Base-by-base conservation (phyloP, 2,888 invertebrate species). In the Plagodis dolabraria region DNA sequence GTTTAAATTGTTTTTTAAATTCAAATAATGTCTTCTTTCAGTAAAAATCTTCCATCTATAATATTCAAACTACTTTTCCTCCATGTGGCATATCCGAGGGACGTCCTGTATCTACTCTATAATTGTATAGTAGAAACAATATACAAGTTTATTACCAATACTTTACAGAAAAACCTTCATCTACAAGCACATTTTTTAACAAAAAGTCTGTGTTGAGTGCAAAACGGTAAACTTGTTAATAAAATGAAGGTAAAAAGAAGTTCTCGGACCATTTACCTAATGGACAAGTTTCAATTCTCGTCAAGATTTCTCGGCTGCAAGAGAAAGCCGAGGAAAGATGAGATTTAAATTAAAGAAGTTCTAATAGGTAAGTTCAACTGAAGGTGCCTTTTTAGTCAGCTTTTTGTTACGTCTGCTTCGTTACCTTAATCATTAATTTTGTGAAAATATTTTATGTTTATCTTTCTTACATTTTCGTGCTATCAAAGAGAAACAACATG, bases 261-360 rank as follows among this genome's bases (percentile, higher is more conserved):
- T 72, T 67, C 53, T 54, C 56, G 22, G 67, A 65, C 72, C 68
- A 73, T 75, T 67, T 73, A 60, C 59, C 47, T 76, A 81, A 79
- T 77, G 76, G 71, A 73, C 67, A 75, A 80, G 78, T 80, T 80
- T 64, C 57, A 66, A 69, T 72, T 72, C 67, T 67, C 63, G 71
- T 70, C 68, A 64, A 69, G 68, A 65, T 65, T 53, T 22, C 38
- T 12, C 34, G 7, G 51, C 35, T 45, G 53, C 46, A 22, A 34
- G 40, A 43, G 35, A 38, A 54, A 40, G 50, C 53, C 48, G 47
- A 43, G 49, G 45, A 48, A 33, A 54, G 22, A 52, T 52, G 44
- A 35, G 38, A 48, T 51, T 52, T 55, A 45, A 52, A 60, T 52
- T 55, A 34, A 44, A 46, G 45, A 44, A 55, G 45, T 55, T 49